These are phyloP conservation scores for Lanistes nyassanus DNA, from an alignment of 1,140 invertebrate species.

Conservation along the genomic window DNA sequence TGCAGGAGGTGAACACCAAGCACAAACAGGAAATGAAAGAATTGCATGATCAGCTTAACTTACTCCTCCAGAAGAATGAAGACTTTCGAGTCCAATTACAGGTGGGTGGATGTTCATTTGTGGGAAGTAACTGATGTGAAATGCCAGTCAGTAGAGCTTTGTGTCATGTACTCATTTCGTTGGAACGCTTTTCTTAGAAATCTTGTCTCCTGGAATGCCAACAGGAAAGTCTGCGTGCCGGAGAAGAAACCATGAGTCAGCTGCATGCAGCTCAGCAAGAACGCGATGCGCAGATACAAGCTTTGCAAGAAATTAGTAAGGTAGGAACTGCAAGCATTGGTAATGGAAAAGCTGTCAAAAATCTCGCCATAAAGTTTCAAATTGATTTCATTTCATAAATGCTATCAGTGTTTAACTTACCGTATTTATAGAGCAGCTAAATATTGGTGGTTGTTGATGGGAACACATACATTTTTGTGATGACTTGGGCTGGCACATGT, in stretches of 20 bases:
- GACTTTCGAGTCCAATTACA: constrained; percentile 56
- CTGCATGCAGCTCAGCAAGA: constrained; percentile 55
- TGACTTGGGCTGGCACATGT: not conserved
- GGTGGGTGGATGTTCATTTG: constrained; percentile 34
- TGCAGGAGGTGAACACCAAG: constrained; percentile 55
- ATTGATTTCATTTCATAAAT: not conserved
- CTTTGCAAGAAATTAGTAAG: constrained; percentile 59
- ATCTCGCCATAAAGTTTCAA: not conserved
- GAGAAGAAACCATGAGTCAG: constrained; percentile 47
- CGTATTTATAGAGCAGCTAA: not conserved
- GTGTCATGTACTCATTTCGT: no score
- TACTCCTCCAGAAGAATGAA: constrained; percentile 50
- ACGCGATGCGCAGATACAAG: constrained; percentile 56
- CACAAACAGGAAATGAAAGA: constrained; percentile 48
- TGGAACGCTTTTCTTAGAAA: no score
- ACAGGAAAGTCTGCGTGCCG: constrained; percentile 54
- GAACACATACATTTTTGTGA: not conserved
- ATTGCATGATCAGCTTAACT: constrained; percentile 40
- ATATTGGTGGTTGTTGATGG: not conserved
- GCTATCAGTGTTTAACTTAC: not conserved
- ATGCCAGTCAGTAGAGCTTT: no score
- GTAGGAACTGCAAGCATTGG: constrained; percentile 30
- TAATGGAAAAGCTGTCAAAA: not conserved
- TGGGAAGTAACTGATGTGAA: not conserved
- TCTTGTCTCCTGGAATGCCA: not conserved